These are phyloP conservation scores for Columba guinea DNA, from an alignment of 2,797 vertebrate genomes.

Conservation along the genomic window DNA sequence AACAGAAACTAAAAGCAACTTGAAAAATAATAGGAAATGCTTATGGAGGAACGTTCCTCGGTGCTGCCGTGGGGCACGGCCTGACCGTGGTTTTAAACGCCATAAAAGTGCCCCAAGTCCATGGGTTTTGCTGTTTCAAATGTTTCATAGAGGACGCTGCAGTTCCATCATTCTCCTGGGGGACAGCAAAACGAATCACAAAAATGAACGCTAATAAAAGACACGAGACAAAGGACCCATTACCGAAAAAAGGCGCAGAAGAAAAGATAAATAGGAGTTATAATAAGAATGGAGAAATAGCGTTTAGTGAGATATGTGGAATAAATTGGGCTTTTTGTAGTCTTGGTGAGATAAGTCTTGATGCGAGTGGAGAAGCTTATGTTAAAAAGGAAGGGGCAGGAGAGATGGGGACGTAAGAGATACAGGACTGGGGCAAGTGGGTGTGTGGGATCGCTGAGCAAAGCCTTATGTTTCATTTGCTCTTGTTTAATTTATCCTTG, in stretches of 20 bases:
- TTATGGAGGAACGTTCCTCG: neutral
- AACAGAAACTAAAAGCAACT: neutral
- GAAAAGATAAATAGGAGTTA: neutral
- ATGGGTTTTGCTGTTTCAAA: neutral
- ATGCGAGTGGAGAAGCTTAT: neutral
- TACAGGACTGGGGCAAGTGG: neutral
- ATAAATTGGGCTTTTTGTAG: conserved; percentile 3
- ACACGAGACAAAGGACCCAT: neutral
- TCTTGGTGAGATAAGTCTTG: neutral
- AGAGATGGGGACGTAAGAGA: neutral
- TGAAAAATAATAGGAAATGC: neutral
- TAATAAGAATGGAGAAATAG: neutral
- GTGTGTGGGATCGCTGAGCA: neutral
- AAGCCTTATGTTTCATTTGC: neutral
- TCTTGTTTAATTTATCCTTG: neutral
- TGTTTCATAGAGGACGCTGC: neutral
- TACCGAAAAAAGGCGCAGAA: neutral
- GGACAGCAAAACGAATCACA: neutral
- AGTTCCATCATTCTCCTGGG: neutral
- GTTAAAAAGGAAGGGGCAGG: neutral
- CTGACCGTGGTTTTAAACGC: neutral
- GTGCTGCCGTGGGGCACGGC: neutral
- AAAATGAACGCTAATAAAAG: neutral
- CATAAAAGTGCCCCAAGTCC: fast-evolving
- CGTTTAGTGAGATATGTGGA: neutral